A percentile compares a stretch with the other conserved stretches of the same genome.
Evolutionary conservation across 2,888 invertebrate genomes (phyloP).

Genomic region (Podotricha telesiphe): DNA sequence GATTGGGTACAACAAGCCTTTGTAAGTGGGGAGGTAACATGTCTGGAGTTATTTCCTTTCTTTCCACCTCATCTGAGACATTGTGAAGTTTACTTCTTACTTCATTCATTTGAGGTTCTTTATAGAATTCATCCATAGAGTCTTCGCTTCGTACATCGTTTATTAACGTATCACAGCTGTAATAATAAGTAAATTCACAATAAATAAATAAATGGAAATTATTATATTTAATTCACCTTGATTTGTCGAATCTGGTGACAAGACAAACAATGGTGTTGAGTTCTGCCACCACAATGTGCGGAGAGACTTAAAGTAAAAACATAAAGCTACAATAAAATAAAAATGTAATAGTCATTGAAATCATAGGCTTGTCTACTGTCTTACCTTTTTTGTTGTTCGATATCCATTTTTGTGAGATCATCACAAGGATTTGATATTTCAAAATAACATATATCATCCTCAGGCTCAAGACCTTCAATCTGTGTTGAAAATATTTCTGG

Average conservation of each 20-base stretch:
- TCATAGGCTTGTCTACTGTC: not conserved
- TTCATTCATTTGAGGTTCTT: slow-evolving; percentile 8
- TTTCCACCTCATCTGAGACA: not conserved
- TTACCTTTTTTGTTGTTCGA: slow-evolving; percentile 27
- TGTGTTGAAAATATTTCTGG: slow-evolving; percentile 24
- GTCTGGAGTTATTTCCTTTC: slow-evolving; percentile 10
- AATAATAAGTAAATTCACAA: slow-evolving; percentile 3
- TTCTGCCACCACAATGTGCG: too few relatives aligned
- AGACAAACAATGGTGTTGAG: too few relatives aligned
- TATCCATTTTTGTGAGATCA: slow-evolving; percentile 17
- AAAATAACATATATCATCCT: slow-evolving; percentile 32
- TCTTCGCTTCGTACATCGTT: slow-evolving; percentile 14
- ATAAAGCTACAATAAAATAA: too few relatives aligned
- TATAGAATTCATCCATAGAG: slow-evolving; percentile 24
- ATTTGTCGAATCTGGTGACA: too few relatives aligned
- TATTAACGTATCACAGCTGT: slow-evolving; percentile 17
- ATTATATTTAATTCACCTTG: too few relatives aligned
- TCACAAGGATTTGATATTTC: slow-evolving; percentile 31
- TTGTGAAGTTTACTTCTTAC: not conserved
- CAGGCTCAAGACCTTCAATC: slow-evolving; percentile 2
- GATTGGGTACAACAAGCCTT: slow-evolving; percentile 15
- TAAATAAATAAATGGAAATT: too few relatives aligned
- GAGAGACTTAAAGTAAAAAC: too few relatives aligned
- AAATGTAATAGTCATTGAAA: not conserved
- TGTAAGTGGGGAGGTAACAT: slow-evolving; percentile 19